These are phyloP conservation scores for Caenorhabditis angaria DNA, from an alignment of 2,888 invertebrate species.

Conservation along the genomic window DNA sequence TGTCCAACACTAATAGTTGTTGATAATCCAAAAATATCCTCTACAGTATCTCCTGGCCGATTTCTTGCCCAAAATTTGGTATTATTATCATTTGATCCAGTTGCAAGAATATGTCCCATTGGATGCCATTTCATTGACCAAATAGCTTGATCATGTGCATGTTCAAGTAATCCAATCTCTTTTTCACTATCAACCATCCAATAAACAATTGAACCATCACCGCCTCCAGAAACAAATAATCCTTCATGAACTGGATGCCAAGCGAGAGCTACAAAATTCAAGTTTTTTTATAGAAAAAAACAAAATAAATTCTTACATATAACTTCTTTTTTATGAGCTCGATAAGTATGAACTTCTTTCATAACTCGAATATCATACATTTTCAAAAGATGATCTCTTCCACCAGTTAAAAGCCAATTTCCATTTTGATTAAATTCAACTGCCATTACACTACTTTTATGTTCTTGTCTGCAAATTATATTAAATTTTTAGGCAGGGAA, in stretches of 20 bases:
- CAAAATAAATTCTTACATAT: slow-evolving; percentile 72
- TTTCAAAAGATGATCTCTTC: slow-evolving; percentile 80
- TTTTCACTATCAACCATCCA: slow-evolving; percentile 93
- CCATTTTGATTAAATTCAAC: slow-evolving; percentile 99
- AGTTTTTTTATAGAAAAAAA: slow-evolving; percentile 2
- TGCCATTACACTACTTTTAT: slow-evolving; percentile 99
- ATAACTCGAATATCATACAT: slow-evolving; percentile 96
- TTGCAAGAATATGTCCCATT: slow-evolving; percentile 94
- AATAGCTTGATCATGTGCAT: slow-evolving; percentile 89
- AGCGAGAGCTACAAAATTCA: slow-evolving; percentile 76
- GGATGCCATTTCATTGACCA: slow-evolving; percentile 99
- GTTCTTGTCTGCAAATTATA: slow-evolving; percentile 82
- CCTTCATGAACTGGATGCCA: slow-evolving; percentile 99
- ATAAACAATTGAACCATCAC: slow-evolving; percentile 96
- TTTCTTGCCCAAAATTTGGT: slow-evolving; percentile 98
- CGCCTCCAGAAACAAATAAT: slow-evolving; percentile 95
- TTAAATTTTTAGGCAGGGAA: slow-evolving; percentile 12
- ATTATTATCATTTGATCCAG: slow-evolving; percentile 98
- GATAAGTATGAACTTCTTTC: slow-evolving; percentile 93
- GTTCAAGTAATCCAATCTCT: slow-evolving; percentile 90
- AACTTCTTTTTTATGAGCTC: slow-evolving; percentile 99
- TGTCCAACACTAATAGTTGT: slow-evolving; percentile 54
- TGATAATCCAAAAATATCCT: slow-evolving; percentile 87
- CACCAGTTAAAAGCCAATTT: slow-evolving; percentile 83
- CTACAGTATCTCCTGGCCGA: slow-evolving; percentile 93